These are phyloP conservation scores for Acleris emargana DNA, from an alignment of 2,888 invertebrate species.

Conservation along the genomic window DNA sequence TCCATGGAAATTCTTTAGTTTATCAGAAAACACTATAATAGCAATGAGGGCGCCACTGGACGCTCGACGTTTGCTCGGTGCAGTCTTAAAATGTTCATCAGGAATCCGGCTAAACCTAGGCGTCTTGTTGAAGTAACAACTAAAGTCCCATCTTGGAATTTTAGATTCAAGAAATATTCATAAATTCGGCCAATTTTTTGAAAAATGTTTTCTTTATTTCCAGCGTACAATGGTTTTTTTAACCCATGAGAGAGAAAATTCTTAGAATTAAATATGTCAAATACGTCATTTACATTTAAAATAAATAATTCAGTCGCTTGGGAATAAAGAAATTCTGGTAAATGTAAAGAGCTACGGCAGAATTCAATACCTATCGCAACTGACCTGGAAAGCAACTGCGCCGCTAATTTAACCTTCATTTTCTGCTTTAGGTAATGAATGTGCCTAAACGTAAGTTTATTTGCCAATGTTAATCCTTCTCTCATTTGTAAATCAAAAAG, in stretches of 20 bases:
- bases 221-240: not conserved
- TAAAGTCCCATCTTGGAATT: constrained; percentile 1
- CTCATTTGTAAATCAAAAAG: too few species aligned
- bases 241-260: not conserved
- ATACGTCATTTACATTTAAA: constrained; percentile 8
- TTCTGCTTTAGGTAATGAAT: not conserved
- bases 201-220: constrained; percentile 4
- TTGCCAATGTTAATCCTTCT: too few species aligned
- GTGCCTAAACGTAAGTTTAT: too few species aligned
- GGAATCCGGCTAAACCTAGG: constrained; percentile 7
- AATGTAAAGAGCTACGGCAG: constrained; percentile 4
- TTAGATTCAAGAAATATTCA: constrained; percentile 1
- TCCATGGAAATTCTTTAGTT: too few species aligned
- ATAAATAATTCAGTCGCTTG: constrained; percentile 13
- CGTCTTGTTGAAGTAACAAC: constrained; percentile 10
- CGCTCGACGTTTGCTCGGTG: too few species aligned
- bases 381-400: not conserved
- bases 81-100: constrained; percentile 5
- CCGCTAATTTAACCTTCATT: constrained; percentile 2
- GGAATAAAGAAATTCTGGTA: constrained; percentile 13
- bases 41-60: too few species aligned
- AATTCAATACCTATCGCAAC: constrained; percentile 6
- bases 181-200: not conserved
- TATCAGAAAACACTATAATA: too few species aligned
- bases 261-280: constrained; percentile 13